Conservation (phyloP, 2,797 vertebrate species). For the Macroramphosus scolopax region DNA sequence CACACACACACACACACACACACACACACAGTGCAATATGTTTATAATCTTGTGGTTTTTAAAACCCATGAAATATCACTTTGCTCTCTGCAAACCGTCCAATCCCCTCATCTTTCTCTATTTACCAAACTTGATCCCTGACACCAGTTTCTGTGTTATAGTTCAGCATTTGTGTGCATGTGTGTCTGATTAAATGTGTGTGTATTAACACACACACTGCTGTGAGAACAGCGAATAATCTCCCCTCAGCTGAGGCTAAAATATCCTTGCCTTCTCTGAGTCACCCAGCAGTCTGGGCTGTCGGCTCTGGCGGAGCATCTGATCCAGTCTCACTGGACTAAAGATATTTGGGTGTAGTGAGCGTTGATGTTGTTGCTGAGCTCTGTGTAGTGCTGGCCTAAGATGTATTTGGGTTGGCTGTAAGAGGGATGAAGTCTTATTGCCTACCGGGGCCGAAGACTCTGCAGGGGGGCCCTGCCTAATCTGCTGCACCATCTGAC, state of each 20-base stretch:
- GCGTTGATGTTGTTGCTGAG: constrained; percentile 47
- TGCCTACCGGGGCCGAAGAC: constrained; percentile 66
- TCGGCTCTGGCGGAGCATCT: constrained; percentile 43
- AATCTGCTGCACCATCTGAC: constrained; percentile 74
- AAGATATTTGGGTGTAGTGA: constrained; percentile 53
- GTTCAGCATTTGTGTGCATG: constrained; percentile 8
- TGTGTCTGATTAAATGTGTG: background rate
- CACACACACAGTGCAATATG: too few species aligned
- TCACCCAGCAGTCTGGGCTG: too few species aligned
- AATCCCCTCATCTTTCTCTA: too few species aligned
- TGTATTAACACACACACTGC: too few species aligned
- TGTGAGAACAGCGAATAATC: constrained; percentile 46
- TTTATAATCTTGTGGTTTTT: constrained; percentile 1
- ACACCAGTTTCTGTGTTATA: too few species aligned
- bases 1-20: constrained; percentile 2
- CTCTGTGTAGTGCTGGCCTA: constrained; percentile 36
- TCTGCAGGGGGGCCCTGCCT: constrained; percentile 67
- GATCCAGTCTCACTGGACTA: constrained; percentile 48
- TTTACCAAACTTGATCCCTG: too few species aligned
- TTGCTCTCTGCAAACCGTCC: too few species aligned
- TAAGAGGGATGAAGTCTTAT: constrained; percentile 69
- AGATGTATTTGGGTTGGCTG: constrained; percentile 73
- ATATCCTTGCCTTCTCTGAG: constrained; percentile 25
- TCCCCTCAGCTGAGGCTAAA: constrained; percentile 18
- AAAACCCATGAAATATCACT: too few species aligned